Evolutionary conservation across 2,888 invertebrate genomes (phyloP).

Genomic region (Pelosia muscerda): DNA sequence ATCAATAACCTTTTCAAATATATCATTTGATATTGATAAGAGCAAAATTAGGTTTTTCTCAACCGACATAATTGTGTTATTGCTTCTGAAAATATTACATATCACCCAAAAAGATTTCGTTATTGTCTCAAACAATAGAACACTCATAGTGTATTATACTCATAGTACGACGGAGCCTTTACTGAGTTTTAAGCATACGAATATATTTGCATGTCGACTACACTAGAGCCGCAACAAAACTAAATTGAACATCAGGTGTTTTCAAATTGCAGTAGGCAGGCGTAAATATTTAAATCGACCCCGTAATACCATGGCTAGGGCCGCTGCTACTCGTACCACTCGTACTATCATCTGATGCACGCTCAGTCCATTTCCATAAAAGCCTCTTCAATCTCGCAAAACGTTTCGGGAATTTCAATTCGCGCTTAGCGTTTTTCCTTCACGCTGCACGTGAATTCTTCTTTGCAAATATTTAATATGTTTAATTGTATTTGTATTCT

Average conservation of each 20-base stretch:
- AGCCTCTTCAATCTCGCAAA: slow-evolving; percentile 86
- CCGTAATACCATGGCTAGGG: slow-evolving; percentile 66
- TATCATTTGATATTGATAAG: too few species aligned
- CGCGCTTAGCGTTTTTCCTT: slow-evolving; percentile 75
- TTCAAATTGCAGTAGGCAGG: slow-evolving; percentile 71
- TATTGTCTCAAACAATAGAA: neutral
- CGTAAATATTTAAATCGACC: slow-evolving; percentile 82
- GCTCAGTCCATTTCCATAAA: slow-evolving; percentile 85
- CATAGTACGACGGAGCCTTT: neutral
- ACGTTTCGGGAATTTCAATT: slow-evolving; percentile 85
- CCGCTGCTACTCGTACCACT: slow-evolving; percentile 59
- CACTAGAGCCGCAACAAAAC: slow-evolving; percentile 48
- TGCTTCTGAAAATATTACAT: neutral
- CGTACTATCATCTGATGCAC: slow-evolving; percentile 77
- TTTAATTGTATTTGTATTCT: slow-evolving; percentile 38
- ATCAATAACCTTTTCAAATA: too few species aligned
- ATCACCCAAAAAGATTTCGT: neutral
- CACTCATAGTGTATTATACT: too few species aligned
- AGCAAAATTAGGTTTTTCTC: too few species aligned
- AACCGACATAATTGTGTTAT: slow-evolving; percentile 7
- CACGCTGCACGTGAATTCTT: slow-evolving; percentile 52
- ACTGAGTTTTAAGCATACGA: slow-evolving; percentile 36
- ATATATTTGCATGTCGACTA: slow-evolving; percentile 54
- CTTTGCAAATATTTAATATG: slow-evolving; percentile 51
- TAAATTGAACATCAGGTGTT: slow-evolving; percentile 77